phyloP scores from a whole-genome alignment of 1,140 invertebrate genomes.

The Whitmania pigra region DNA sequence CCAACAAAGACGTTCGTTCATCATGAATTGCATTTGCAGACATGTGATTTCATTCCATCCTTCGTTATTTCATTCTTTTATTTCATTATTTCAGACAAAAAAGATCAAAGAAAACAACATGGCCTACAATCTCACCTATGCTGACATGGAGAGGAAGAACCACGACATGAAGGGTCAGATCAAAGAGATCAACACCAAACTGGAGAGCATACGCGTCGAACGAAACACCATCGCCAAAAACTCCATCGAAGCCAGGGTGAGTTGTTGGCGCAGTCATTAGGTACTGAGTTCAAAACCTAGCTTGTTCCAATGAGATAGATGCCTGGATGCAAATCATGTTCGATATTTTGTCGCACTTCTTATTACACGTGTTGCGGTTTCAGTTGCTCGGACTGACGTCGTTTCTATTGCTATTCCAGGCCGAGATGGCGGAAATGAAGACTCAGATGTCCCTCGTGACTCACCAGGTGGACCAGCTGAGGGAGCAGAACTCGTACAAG shows the following conservation, averaged over 20 bases:
- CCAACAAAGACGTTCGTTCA: too few relatives aligned
- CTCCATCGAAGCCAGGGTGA: background rate
- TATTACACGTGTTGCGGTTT: too few relatives aligned
- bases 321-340: too few relatives aligned
- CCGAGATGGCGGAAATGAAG: constrained; percentile 54
- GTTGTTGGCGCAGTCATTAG: too few relatives aligned
- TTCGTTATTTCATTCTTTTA: background rate
- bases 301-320: too few relatives aligned
- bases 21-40: background rate
- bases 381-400: too few relatives aligned
- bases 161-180: constrained; percentile 1
- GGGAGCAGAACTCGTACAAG: constrained; percentile 55
- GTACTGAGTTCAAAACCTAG: too few relatives aligned
- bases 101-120: background rate
- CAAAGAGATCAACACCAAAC: background rate
- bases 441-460: constrained; percentile 51
- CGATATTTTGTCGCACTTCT: too few relatives aligned
- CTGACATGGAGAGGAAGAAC: constrained; percentile 3
- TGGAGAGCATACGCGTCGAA: constrained; percentile 1
- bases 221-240: constrained; percentile 8
- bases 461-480: constrained; percentile 56
- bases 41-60: background rate
- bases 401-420: constrained; percentile 29
- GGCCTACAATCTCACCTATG: background rate
- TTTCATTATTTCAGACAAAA: constrained; percentile 1